Conservation (phyloP, 2,113 vertebrate genomes). For the Struthidea cinerea region DNA sequence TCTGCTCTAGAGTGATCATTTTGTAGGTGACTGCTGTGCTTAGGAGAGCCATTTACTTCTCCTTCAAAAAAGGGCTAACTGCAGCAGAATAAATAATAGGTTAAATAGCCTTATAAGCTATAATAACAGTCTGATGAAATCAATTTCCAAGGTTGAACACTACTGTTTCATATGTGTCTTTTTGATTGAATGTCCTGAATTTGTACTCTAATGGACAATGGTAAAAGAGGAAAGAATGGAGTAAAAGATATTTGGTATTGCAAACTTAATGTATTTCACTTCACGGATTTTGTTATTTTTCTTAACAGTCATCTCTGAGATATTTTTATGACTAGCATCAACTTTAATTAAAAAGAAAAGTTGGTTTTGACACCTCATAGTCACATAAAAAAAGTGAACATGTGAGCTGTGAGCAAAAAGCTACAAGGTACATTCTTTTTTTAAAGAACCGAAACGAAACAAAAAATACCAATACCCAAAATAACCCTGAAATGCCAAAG, state of each 20-base stretch:
- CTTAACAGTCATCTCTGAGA: not conserved
- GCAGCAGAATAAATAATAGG: not conserved
- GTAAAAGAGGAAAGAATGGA: not conserved
- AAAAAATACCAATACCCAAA: not conserved
- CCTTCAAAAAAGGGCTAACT: not conserved
- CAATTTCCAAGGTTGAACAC: not conserved
- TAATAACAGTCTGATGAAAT: not conserved
- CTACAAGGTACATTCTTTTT: not conserved
- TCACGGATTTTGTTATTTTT: not conserved
- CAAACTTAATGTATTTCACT: not conserved
- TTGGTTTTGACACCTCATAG: not conserved
- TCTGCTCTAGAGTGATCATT: not conserved
- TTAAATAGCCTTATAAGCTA: not conserved
- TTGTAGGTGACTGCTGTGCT: not conserved
- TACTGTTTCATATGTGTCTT: not conserved
- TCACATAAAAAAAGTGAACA: not conserved
- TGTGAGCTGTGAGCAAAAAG: not conserved
- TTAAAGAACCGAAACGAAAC: fast-evolving
- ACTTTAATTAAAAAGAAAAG: not conserved
- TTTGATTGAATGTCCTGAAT: not conserved
- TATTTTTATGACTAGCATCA: not conserved
- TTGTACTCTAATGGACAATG: not conserved
- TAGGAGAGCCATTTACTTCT: not conserved
- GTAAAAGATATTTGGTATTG: not conserved
- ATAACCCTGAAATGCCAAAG: not conserved